Percentiles rank a stretch among this genome's conserved stretches.
Evolutionary conservation across 2,888 invertebrate genomes (phyloP).

Genomic region (Herminia tarsipennalis): DNA sequence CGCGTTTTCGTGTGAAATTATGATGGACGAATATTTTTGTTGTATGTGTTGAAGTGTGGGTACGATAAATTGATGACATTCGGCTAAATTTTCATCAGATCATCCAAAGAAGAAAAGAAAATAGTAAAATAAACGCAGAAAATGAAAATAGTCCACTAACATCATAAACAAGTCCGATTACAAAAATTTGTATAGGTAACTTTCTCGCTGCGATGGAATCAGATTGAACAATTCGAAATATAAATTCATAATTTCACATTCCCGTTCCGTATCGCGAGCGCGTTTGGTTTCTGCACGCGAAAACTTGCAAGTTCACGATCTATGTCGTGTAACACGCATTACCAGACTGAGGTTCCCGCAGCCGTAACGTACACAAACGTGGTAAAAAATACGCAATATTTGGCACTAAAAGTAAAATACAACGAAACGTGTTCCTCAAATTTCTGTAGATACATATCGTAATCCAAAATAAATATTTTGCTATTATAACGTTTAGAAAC

Average conservation of each 20-base stretch:
- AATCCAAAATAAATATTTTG: no score
- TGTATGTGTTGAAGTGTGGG: no score
- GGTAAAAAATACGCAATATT: neutral
- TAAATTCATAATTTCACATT: conserved; percentile 44
- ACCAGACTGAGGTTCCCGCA: conserved; percentile 3
- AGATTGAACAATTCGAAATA: conserved; percentile 36
- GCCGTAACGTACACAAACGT: neutral
- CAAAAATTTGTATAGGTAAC: conserved; percentile 21
- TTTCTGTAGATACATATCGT: no score
- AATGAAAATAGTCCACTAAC: conserved; percentile 9
- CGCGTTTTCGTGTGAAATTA: no score
- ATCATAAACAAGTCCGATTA: conserved; percentile 16
- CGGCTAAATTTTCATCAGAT: no score
- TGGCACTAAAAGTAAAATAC: neutral
- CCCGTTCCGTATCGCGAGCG: conserved; percentile 41
- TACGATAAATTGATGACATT: no score
- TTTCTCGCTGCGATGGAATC: conserved; percentile 35
- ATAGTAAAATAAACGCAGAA: conserved; percentile 6
- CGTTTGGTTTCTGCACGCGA: conserved; percentile 34
- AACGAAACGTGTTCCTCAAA: no score
- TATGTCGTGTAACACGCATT: conserved; percentile 32
- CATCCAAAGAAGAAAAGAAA: no score
- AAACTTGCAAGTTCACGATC: conserved; percentile 50
- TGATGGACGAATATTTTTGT: no score
- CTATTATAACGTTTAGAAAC: no score